Percentiles rank a stretch among this genome's conserved stretches.
These are phyloP conservation scores for Polymixis lichenea DNA, from an alignment of 2,888 invertebrate genomes.

Conservation along the genomic window DNA sequence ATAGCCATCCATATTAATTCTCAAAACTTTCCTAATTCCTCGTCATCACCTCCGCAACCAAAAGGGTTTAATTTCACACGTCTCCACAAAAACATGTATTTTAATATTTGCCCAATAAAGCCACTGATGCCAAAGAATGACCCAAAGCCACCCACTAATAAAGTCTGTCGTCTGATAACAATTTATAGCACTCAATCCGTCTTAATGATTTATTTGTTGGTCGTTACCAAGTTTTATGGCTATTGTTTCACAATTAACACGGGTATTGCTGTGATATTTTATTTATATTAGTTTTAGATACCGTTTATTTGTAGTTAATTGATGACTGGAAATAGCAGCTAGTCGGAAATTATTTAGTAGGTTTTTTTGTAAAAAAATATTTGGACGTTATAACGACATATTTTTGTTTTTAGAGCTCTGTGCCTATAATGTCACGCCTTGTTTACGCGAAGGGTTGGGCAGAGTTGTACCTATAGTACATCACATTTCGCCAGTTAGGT, in stretches of 20 bases:
- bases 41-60: background rate
- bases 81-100: background rate
- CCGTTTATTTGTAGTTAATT: constrained; percentile 6
- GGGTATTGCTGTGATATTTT: constrained; percentile 26
- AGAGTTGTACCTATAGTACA: too few relatives aligned
- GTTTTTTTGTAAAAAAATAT: background rate
- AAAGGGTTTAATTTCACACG: background rate
- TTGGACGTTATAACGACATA: background rate
- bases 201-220: constrained; percentile 57
- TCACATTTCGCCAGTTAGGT: too few relatives aligned
- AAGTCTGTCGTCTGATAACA: constrained; percentile 43
- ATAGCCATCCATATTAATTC: too few relatives aligned
- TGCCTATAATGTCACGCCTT: too few relatives aligned
- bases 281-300: constrained; percentile 35
- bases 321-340: background rate
- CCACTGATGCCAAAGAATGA: constrained; percentile 21
- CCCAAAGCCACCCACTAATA: constrained; percentile 47
- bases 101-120: constrained; percentile 16
- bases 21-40: too few relatives aligned
- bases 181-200: constrained; percentile 49
- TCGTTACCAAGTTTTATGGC: constrained; percentile 53
- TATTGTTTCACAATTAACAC: constrained; percentile 57
- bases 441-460: too few relatives aligned
- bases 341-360: background rate
- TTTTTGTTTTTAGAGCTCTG: background rate